A percentile compares a stretch with the other conserved stretches of the same genome.
Conservation (phyloP, 2,113 vertebrate genomes). For the Hoplias malabaricus region DNA sequence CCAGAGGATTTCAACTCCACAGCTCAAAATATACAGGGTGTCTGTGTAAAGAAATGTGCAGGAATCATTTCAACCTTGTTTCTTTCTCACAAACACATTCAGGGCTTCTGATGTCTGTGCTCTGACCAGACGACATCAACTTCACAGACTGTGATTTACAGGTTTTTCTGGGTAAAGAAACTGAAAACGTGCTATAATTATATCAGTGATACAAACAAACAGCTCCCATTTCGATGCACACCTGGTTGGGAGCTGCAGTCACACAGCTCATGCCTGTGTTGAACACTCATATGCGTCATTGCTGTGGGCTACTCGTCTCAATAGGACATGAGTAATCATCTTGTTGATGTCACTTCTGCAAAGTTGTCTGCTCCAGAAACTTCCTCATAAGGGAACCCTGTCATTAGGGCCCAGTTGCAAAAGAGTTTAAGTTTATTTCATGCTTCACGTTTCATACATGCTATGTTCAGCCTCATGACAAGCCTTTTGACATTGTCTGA, state of each 20-base stretch:
- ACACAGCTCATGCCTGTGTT: neutral
- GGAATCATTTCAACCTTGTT: no score
- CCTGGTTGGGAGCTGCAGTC: neutral
- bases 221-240: neutral
- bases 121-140: neutral
- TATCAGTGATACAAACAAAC: neutral
- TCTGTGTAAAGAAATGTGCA: no score
- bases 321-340: slow-evolving; percentile 15
- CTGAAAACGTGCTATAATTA: neutral
- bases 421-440: neutral
- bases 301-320: neutral
- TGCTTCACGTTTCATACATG: neutral
- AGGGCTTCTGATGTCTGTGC: neutral
- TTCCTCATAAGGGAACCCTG: neutral
- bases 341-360: slow-evolving; percentile 2
- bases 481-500: neutral
- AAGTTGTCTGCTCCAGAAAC: neutral
- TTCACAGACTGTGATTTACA: neutral
- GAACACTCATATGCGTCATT: slow-evolving; percentile 17
- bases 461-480: neutral
- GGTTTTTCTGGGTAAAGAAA: neutral
- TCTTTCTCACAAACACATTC: no score
- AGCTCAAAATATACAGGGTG: no score
- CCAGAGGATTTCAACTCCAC: no score
- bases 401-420: neutral